Conservation (phyloP, 2,797 vertebrate species). For the Masticophis lateralis region DNA sequence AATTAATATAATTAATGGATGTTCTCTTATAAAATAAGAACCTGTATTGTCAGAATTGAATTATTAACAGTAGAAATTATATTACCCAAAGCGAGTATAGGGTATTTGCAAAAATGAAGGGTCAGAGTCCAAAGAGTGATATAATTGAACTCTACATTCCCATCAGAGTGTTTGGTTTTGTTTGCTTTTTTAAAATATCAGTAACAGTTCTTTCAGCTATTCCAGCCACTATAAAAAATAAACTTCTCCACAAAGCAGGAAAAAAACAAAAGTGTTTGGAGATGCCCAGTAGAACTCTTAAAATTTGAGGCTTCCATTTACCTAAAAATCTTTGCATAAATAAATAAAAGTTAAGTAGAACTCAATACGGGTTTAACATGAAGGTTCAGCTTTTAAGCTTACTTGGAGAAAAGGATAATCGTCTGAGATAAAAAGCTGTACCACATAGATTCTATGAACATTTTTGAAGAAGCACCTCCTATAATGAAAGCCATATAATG, state of each 20-base stretch:
- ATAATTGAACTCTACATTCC: neutral
- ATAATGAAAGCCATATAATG: neutral
- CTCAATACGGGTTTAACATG: neutral
- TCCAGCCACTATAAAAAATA: neutral
- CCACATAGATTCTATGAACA: neutral
- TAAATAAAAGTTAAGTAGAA: neutral
- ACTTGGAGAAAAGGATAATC: neutral
- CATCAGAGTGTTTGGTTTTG: neutral
- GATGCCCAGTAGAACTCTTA: neutral
- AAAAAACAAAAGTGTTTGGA: neutral
- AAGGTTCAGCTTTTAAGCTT: neutral
- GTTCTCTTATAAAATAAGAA: neutral
- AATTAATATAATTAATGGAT: conserved; percentile 13
- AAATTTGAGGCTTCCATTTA: neutral
- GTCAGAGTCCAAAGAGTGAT: neutral
- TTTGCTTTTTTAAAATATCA: neutral
- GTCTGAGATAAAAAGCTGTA: neutral
- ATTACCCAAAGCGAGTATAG: neutral
- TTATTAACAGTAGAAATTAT: neutral
- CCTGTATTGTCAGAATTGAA: neutral
- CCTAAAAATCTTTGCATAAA: neutral
- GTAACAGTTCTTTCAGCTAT: neutral
- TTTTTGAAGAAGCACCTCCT: neutral
- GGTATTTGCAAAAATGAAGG: neutral
- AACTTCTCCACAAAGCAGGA: neutral